These are phyloP conservation scores for Euzetes globulus DNA, from an alignment of 2,888 invertebrate genomes.

Conservation along the genomic window DNA sequence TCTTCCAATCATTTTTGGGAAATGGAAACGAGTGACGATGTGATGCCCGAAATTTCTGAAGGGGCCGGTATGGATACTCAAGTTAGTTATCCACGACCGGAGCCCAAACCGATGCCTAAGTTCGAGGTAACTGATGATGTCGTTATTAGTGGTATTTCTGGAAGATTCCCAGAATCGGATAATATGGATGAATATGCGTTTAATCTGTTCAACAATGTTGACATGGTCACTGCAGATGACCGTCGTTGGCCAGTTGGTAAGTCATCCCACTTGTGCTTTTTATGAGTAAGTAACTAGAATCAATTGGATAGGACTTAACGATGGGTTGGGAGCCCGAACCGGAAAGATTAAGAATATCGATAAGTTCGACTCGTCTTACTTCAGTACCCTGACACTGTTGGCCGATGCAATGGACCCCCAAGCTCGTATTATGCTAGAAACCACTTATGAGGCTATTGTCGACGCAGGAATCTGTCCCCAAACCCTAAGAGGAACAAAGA, in stretches of 20 bases:
- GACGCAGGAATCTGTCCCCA: constrained; percentile 81
- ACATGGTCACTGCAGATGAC: constrained; percentile 85
- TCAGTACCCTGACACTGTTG: constrained; percentile 83
- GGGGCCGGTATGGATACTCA: constrained; percentile 14
- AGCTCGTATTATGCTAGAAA: constrained; percentile 75
- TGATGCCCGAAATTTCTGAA: neutral
- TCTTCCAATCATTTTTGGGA: neutral
- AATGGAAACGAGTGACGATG: neutral
- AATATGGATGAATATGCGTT: constrained; percentile 86
- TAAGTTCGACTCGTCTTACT: constrained; percentile 78
- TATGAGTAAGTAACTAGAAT: neutral
- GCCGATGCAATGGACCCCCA: constrained; percentile 88
- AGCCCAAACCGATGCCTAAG: neutral
- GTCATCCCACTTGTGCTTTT: neutral
- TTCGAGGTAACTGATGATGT: constrained; percentile 59
- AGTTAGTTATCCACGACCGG: constrained; percentile 11
- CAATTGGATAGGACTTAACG: constrained; percentile 55
- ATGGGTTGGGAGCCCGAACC: constrained; percentile 65
- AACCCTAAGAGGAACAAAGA: constrained; percentile 73
- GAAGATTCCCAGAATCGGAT: constrained; percentile 81
- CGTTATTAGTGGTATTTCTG: constrained; percentile 70
- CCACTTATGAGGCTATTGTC: constrained; percentile 79
- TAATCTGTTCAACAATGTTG: constrained; percentile 79
- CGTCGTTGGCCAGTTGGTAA: constrained; percentile 61
- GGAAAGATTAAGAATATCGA: constrained; percentile 62